Evolutionary conservation across 2,888 invertebrate species (phyloP).

Genomic region (Amphipoea oculea): DNA sequence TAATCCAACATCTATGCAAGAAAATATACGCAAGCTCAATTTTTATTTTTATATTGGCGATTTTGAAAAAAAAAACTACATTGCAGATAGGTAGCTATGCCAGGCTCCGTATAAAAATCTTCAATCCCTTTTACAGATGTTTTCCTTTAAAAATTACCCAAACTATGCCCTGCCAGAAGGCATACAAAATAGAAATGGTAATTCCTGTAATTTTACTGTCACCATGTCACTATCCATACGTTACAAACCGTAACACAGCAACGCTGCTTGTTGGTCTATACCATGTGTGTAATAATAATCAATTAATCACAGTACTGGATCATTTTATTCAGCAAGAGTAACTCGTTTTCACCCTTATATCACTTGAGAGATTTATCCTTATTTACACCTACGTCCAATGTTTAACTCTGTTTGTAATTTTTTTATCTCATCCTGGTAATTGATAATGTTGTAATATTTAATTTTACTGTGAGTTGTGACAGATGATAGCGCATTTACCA

Average conservation of each 20-base stretch:
- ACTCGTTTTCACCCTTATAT: too few relatives aligned
- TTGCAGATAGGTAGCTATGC: too few relatives aligned
- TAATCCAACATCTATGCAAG: too few relatives aligned
- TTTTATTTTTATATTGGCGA: too few relatives aligned
- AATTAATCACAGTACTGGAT: not conserved
- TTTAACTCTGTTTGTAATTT: not conserved
- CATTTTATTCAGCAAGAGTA: not conserved
- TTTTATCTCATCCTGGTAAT: not conserved
- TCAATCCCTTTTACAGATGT: not conserved
- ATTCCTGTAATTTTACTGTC: not conserved
- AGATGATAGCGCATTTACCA: not conserved
- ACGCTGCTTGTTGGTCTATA: not conserved
- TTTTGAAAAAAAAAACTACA: too few relatives aligned
- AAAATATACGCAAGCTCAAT: too few relatives aligned
- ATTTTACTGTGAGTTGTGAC: constrained; percentile 1
- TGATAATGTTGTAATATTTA: not conserved
- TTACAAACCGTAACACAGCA: not conserved
- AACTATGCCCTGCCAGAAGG: not conserved
- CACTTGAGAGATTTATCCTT: not conserved
- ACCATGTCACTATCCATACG: not conserved
- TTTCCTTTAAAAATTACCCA: not conserved
- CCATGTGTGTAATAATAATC: not conserved
- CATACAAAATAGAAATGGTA: not conserved
- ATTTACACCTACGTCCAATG: not conserved
- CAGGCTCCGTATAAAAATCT: too few relatives aligned